Base-by-base conservation (phyloP, 2,797 vertebrate genomes). In the Podarcis lilfordi region DNA sequence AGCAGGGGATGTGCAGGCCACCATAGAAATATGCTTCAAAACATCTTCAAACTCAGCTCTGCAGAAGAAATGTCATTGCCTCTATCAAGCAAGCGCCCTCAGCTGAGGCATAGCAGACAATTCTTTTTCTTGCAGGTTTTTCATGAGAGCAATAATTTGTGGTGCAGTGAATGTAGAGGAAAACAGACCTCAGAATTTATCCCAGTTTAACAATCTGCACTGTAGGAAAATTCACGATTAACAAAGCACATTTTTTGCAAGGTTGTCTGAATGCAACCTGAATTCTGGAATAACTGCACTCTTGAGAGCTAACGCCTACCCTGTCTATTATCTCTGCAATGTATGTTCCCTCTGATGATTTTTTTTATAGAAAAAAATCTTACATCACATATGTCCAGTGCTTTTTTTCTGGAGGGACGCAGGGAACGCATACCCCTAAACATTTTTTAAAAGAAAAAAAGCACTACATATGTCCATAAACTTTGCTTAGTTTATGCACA, bases 401-500 rank as follows among this genome's bases (percentile, higher is more conserved):
- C 50, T 55, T 55, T 15, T 15, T 55, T 55, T 55, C 50, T 15
- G 50, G 50, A 15, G 50, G 50, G 50, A 15, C 3, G 13, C 13
- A 15, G 50, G 13, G 50, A 13, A 13, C 50, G 13, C 50, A 55
- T 55, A 55, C 50, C 50, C 50, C 13, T 55, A 55, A 55, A 55
- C 50, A 55, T 55, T 55, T 55, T 55, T 50, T 13, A 13, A 50
- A 50, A 50, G 50, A 55, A 55, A 55, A 55, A 55, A 55, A 55
- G 50, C 3, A 23, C 72, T 85, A 32, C 86, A 84, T 92, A 91
- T 91, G 94, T 93, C 92, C 93, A 68, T 90, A 81, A 78, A 88
- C 43, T 59, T 0, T 0, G 9, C n/a, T 17, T 0, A 43, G 85
- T 85, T 32, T 89, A 93, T 93, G 90, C 93, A 90, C 93, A 93